Base-by-base conservation (phyloP, 30 jellyfish, hydroid and myxozoan genomes). In the Morbakka virulenta region DNA sequence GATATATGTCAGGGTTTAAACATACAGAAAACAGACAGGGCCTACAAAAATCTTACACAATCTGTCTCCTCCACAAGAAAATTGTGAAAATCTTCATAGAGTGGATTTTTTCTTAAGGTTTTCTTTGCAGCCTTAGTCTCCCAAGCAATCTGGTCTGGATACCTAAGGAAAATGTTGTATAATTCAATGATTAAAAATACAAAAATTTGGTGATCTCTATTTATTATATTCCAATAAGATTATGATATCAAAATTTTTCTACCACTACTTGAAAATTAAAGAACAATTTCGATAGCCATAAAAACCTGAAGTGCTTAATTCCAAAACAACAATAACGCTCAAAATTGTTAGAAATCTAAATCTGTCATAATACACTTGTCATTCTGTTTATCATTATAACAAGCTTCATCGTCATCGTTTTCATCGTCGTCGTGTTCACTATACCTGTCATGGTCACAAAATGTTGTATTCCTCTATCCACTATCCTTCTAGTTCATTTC, bases 61-160 rank as follows among this genome's bases (percentile, higher is more conserved):
- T 93, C 84, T 3, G 87, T 85, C 57, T 93, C 99, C 4, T 87
- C 94, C 35, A 86, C 95, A 51, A 93, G 94, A 72, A 93, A 93
- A 28, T 53, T 63, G 50, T 93, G 97, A 48, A 93, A 57, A 27
- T 82, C 74, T 48, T 86, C 81, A 35, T 75, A 81, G 26, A 62
- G 51, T 30, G 86, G 95, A 21, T 95, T 80, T 31, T 79, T 83
- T 2, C 97, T 66, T 32, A 93, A 81, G 21, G 63, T 80, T 36
- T 94, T 50, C 63, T 84, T 81, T 28, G 99, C 95, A 14, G 84
- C 52, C 49, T 93, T 87, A 50, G 96, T 87, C 48, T 86, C 94
- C 99, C 99, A 93, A 28, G 99, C 99, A 25, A 93, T 72, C 34
- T 93, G 96, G 63, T 93, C 96, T 17, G 99, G 99, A 57, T 87